phyloP scores from a whole-genome alignment of 2,113 vertebrate genomes.

The Ailurus styani region DNA sequence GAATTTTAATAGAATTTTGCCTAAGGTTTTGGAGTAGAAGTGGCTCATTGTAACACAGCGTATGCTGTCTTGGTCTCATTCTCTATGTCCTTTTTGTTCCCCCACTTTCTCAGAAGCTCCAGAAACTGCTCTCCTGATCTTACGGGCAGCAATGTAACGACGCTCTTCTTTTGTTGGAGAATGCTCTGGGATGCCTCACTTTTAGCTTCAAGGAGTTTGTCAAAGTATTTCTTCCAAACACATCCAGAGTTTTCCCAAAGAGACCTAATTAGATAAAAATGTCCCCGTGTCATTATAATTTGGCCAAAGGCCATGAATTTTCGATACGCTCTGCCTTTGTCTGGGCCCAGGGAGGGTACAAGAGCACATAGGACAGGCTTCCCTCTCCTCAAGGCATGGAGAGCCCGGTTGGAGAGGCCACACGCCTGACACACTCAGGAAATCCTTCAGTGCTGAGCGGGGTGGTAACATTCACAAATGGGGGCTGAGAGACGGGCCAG shows the following conservation, averaged over 20 bases:
- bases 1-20: not conserved
- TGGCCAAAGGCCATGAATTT: not conserved
- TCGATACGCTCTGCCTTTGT: not conserved
- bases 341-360: not conserved
- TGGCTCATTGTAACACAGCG: not conserved
- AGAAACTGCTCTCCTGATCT: not conserved
- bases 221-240: not conserved
- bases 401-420: not conserved
- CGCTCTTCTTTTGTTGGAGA: not conserved
- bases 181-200: not conserved
- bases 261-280: not conserved
- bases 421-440: fast-evolving
- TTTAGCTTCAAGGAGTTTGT: not conserved
- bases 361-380: not conserved
- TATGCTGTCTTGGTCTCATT: not conserved
- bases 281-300: not conserved
- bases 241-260: not conserved
- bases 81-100: not conserved
- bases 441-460: not conserved
- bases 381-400: not conserved
- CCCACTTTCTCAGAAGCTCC: not conserved
- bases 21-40: not conserved
- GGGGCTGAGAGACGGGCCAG: not conserved
- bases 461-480: not conserved
- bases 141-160: not conserved